Conservation (phyloP, 2,113 vertebrate species). For the Cyanistes caeruleus region DNA sequence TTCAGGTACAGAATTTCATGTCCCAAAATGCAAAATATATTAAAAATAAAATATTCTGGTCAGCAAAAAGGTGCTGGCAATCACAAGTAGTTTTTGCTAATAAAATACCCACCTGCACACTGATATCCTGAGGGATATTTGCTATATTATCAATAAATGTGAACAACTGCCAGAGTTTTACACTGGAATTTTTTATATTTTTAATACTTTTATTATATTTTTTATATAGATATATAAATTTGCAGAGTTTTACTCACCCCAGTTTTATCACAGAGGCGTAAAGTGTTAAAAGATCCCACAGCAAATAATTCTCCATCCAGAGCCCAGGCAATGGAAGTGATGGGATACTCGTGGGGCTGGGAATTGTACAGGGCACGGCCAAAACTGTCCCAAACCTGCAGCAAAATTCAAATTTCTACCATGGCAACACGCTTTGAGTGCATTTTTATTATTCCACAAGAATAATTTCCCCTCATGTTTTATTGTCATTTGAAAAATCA, state of each 20-base stretch:
- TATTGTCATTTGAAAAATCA: neutral
- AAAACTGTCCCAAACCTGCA: conserved; percentile 95
- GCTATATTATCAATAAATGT: neutral
- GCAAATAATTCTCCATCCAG: conserved; percentile 93
- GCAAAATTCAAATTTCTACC: neutral
- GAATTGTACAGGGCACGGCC: conserved; percentile 85
- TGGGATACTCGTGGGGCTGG: conserved; percentile 85
- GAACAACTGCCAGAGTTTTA: neutral
- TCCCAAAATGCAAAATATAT: neutral
- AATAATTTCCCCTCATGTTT: neutral
- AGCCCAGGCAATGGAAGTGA: conserved; percentile 93
- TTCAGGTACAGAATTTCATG: neutral
- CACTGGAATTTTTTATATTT: conserved; percentile 17
- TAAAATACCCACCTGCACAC: neutral
- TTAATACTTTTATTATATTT: too few species aligned
- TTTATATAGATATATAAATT: neutral
- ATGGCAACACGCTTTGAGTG: rapidly evolving
- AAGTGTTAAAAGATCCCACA: conserved; percentile 93
- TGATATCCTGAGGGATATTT: neutral
- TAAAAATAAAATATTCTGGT: neutral
- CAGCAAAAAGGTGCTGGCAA: neutral
- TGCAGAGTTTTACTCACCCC: conserved; percentile 82
- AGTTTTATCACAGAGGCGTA: conserved; percentile 94
- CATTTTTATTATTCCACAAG: neutral
- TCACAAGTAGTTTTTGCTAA: neutral